Evolutionary conservation across 2,888 invertebrate species (phyloP), one percentile per base, ranked within the genome.

Genomic region (Belgica antarctica): DNA sequence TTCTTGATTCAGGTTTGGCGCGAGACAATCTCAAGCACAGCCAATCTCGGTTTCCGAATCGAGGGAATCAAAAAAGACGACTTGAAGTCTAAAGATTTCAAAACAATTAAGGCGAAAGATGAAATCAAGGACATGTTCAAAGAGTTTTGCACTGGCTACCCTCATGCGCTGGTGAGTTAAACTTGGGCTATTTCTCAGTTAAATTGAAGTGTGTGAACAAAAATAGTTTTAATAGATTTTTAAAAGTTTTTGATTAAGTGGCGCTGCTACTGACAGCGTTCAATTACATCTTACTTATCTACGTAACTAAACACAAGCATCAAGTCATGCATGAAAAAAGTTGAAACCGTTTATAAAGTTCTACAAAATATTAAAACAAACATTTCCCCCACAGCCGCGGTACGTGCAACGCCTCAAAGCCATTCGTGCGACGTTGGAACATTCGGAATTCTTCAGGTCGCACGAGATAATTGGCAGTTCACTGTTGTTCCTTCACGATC

Each of bases 381-480:
- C 28, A 24, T 57, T 46, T 31, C 22, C 12, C 31, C 28, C 84
- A 73, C 83, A 94, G 91, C 85, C 88, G 15, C 88, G 88, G 77
- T 92, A 96, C 76, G 85, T 95, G 72, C 89, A 92, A 77, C 86
- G 96, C 74, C 81, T 98, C 75, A 89, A 89, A 77, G 89, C 87
- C 71, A 94, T 98, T 73, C 86, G 90, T 75, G 86, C 87, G 71
- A 91, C 92, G 15, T 82, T 97, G 72, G 88, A 90, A 76, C 85
- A 88, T 71, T 97, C 96, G 4, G 85, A 88, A 72, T 98, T 97
- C 83, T 97, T 97, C 82, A 86, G 86, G 75, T 85, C 87, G 7
- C 97, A 97, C 80, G 97, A 98, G 84, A 87, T 96, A 62, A 94
- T 96, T 75, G 94, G 95, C 72, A 96, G 96, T 79, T 96, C 96